phyloP scores from a whole-genome alignment of 2,888 invertebrate genomes.

The Morinoia aosen region DNA sequence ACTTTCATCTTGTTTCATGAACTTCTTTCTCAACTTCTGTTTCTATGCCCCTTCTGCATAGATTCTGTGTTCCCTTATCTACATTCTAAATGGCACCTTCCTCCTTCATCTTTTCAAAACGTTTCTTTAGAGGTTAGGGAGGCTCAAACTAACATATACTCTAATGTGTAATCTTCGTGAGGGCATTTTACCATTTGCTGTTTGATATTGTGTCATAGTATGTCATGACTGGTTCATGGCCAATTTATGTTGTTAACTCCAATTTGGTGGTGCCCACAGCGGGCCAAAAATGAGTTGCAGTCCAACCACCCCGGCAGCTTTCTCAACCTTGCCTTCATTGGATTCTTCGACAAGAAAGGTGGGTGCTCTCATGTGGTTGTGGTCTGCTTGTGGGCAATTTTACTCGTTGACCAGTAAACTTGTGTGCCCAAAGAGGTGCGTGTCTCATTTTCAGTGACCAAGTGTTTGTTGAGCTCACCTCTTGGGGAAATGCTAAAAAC shows the following conservation, averaged over 20 bases:
- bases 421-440: background rate
- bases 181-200: too few relatives aligned
- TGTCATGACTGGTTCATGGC: background rate
- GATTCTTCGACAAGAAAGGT: constrained; percentile 86
- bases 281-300: constrained; percentile 32
- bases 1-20: too few relatives aligned
- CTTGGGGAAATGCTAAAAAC: background rate
- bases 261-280: background rate
- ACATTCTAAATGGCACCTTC: too few relatives aligned
- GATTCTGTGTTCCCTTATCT: too few relatives aligned
- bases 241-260: background rate
- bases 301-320: constrained; percentile 75
- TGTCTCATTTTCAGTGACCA: background rate
- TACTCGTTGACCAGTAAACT: background rate
- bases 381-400: background rate
- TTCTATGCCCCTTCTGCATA: too few relatives aligned
- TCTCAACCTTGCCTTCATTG: constrained; percentile 89
- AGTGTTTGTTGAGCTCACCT: background rate
- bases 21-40: too few relatives aligned
- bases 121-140: too few relatives aligned
- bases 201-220: background rate
- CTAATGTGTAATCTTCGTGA: too few relatives aligned
- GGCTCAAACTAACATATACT: too few relatives aligned
- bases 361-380: constrained; percentile 60
- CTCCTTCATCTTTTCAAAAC: too few relatives aligned